Evolutionary conservation across 2,113 vertebrate genomes (phyloP).

Genomic region (Callospermophilus lateralis): DNA sequence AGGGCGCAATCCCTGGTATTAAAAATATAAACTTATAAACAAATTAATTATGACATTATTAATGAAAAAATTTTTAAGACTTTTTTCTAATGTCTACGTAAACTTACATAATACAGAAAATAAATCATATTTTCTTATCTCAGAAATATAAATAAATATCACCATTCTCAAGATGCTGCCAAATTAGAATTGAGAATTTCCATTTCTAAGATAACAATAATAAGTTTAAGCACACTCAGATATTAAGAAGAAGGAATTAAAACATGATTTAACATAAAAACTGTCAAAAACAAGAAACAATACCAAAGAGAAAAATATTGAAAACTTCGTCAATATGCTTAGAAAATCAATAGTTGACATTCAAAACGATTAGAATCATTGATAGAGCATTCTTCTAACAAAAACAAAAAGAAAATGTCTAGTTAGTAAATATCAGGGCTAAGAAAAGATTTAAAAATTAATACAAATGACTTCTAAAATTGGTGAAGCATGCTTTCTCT

Average conservation of each 20-base stretch:
- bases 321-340: background rate
- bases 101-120: background rate
- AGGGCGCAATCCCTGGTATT: too few species aligned
- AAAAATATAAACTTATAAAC: background rate
- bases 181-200: background rate
- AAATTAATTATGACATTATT: background rate
- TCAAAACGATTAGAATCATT: background rate
- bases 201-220: background rate
- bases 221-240: background rate
- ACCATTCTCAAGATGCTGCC: background rate
- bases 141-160: background rate
- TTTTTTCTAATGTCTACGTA: background rate
- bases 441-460: background rate
- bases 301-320: background rate
- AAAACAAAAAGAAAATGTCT: background rate
- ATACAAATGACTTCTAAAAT: background rate
- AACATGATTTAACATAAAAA: too few species aligned
- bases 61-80: too few species aligned
- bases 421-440: background rate
- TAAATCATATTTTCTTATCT: background rate
- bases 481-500: background rate
- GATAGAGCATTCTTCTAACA: background rate
- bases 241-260: background rate
- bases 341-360: background rate
- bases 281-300: background rate